phyloP scores from a whole-genome alignment of 2,113 vertebrate genomes.

The Pyxicephalus adspersus region DNA sequence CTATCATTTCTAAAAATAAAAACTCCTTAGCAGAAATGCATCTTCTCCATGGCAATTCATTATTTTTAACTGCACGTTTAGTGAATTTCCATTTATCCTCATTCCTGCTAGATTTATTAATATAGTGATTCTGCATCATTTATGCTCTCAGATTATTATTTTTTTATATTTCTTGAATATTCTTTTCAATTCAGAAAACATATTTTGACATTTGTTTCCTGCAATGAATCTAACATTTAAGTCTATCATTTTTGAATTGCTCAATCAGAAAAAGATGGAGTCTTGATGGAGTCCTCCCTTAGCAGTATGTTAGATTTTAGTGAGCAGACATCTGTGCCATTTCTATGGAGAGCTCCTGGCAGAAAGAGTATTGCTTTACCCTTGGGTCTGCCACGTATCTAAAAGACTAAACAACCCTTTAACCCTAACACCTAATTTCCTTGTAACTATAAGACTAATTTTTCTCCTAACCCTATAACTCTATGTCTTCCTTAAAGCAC shows the following conservation, averaged over 20 bases:
- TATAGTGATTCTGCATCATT: constrained; percentile 33
- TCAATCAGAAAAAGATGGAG: too few species aligned
- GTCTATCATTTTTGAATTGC: neutral
- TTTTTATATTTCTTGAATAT: neutral
- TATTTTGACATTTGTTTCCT: neutral
- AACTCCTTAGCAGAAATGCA: neutral
- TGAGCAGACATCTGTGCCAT: too few species aligned
- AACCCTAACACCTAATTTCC: too few species aligned
- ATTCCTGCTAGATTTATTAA: neutral
- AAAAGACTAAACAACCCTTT: too few species aligned
- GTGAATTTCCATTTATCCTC: constrained; percentile 11
- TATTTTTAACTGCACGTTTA: neutral
- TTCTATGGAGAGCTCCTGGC: too few species aligned
- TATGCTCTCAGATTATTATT: constrained; percentile 3
- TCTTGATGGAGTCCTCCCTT: too few species aligned
- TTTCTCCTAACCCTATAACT: too few species aligned
- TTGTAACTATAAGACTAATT: too few species aligned
- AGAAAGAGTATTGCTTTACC: too few species aligned
- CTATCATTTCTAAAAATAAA: constrained; percentile 12
- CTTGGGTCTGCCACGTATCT: too few species aligned
- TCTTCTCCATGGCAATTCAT: constrained; percentile 18
- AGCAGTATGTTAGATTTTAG: too few species aligned
- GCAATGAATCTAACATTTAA: neutral
- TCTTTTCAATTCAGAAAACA: neutral
- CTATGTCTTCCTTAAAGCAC: too few species aligned